Evolutionary conservation across 1,140 invertebrate species (phyloP).

Genomic region (Tachypleus tridentatus): DNA sequence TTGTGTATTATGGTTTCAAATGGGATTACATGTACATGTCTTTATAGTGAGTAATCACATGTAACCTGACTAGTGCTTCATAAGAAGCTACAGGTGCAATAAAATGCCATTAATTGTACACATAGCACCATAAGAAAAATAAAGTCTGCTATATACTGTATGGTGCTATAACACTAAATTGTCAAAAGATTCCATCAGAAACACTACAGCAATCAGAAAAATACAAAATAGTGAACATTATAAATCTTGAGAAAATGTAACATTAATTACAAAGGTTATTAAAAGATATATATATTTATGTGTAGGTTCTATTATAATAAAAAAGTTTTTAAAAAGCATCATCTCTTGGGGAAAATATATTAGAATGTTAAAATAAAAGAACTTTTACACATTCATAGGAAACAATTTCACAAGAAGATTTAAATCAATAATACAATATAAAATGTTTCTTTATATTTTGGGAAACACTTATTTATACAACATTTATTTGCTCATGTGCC

Average conservation of each 20-base stretch:
- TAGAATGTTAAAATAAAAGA: too few species aligned
- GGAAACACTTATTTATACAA: too few species aligned
- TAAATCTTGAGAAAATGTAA: conserved; percentile 22
- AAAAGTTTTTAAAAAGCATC: conserved; percentile 6
- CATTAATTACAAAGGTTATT: conserved; percentile 22
- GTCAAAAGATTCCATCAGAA: conserved; percentile 1
- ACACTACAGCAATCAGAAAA: conserved; percentile 18
- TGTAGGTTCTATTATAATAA: conserved; percentile 17
- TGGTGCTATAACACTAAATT: neutral
- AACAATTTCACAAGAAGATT: too few species aligned
- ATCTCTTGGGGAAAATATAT: too few species aligned
- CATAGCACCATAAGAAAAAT: conserved; percentile 3
- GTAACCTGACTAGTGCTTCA: neutral
- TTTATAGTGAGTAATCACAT: neutral
- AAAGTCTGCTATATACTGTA: conserved; percentile 1
- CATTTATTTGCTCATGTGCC: too few species aligned
- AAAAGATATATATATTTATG: conserved; percentile 22
- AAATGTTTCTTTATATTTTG: too few species aligned
- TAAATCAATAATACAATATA: too few species aligned
- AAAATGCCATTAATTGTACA: neutral
- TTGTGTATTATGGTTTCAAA: neutral
- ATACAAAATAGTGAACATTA: conserved; percentile 22
- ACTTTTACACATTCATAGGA: too few species aligned
- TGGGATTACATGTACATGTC: neutral
- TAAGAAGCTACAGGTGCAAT: neutral